Evolutionary conservation across 2,888 invertebrate species (phyloP), one percentile per base, ranked within the genome.

Genomic region (Onthophagus sagittarius): DNA sequence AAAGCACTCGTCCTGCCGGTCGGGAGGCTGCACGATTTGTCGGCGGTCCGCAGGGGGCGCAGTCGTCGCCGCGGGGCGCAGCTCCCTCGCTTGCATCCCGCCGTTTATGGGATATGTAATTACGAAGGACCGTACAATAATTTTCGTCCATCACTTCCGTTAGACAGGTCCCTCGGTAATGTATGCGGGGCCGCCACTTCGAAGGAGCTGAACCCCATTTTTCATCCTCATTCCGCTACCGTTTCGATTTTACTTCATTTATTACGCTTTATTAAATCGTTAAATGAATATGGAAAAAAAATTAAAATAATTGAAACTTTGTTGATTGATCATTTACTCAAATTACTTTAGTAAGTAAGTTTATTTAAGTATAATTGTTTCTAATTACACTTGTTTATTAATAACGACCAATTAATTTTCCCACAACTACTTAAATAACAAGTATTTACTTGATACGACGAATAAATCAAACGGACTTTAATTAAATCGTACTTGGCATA

Each of bases 81-180:
- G 75, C 75, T 75, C 75, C 77, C 77, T 73, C 76, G 74, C 74
- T 73, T 71, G 72, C 75, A 67, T 70, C 72, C 75, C 76, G 75
- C 73, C 75, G 76, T 75, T 77, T 78, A 75, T 75, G 74, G 78
- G 78, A 78, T 79, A 77, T 79, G 79, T 79, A 79, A 79, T 79
- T 79, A 79, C 77, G 73, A 62, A 74, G 74, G 74, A 77, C 78
- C 77, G 77, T 76, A 76, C 78, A 79, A 79, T 79, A 79, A 79
- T 78, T 79, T 79, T 78, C 76, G 77, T 76, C 78, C 70, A 77
- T 79, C 79, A 77, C 78, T 78, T 77, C 78, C 78, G 78, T 77
- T 71, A 74, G 77, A 75, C 77, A 73, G 77, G 74, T 77, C 77
- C 69, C 72, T 63, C 23, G 3, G 71, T 70, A 73, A 74, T 76